A percentile compares a stretch with the other conserved stretches of the same genome.
Conservation (phyloP, 1,140 invertebrate genomes). For the Drosophila lacertosa region DNA sequence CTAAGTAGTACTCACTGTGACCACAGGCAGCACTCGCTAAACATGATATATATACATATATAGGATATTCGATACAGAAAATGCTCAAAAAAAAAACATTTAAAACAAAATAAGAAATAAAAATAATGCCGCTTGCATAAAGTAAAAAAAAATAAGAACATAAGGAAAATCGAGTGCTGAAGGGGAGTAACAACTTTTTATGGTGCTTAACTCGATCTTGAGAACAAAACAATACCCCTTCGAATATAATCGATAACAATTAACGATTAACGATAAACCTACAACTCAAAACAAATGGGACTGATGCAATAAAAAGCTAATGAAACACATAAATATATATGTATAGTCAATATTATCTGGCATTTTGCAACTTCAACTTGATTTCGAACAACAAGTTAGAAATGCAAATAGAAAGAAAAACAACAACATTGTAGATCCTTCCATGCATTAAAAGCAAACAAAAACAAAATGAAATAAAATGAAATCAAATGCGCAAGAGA, state of each 20-base stretch:
- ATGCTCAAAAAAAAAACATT: constrained; percentile 38
- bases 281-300: constrained; percentile 75
- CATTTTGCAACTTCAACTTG: constrained; percentile 32
- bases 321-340: constrained; percentile 26
- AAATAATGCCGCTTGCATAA: constrained; percentile 12
- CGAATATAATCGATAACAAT: constrained; percentile 32
- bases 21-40: constrained; percentile 30
- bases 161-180: constrained; percentile 1
- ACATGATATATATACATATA: constrained; percentile 20
- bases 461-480: constrained; percentile 45
- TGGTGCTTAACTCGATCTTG: constrained; percentile 77
- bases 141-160: not conserved
- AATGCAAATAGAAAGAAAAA: constrained; percentile 19
- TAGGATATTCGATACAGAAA: constrained; percentile 18
- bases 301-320: constrained; percentile 73
- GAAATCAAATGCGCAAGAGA: no score
- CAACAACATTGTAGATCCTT: constrained; percentile 71
- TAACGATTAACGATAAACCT: constrained; percentile 45
- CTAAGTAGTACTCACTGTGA: constrained; percentile 29
- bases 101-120: not conserved
- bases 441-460: constrained; percentile 51
- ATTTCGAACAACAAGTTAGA: constrained; percentile 8
- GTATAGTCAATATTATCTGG: constrained; percentile 39
- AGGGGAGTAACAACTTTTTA: constrained; percentile 63
- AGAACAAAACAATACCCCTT: constrained; percentile 45